Percentiles rank a stretch among this genome's conserved stretches.
Evolutionary conservation across 2,113 vertebrate species (phyloP).

Genomic region (Bubo blakistoni): DNA sequence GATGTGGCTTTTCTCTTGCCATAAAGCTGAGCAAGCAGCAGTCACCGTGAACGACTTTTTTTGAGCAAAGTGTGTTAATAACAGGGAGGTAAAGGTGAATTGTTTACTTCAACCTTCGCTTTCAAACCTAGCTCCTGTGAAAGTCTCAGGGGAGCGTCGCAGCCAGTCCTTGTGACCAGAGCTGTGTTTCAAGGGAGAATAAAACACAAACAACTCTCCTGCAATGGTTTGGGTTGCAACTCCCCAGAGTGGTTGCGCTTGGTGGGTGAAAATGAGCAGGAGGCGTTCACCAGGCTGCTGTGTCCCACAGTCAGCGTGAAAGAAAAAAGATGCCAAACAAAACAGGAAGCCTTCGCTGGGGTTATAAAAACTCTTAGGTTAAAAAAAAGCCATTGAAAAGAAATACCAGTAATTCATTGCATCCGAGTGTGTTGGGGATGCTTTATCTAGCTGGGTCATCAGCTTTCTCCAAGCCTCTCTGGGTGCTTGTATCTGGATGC

Average conservation of each 20-base stretch:
- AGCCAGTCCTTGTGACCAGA: not conserved
- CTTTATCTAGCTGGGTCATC: not conserved
- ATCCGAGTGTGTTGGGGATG: not conserved
- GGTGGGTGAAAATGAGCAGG: not conserved
- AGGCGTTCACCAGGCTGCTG: not conserved
- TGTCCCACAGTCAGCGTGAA: not conserved
- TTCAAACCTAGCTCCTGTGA: not conserved
- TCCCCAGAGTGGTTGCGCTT: not conserved
- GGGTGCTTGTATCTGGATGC: not conserved
- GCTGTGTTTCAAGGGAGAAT: not conserved
- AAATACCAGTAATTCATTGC: not conserved
- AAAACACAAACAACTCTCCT: not conserved
- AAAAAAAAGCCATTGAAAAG: not conserved
- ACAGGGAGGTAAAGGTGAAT: not conserved
- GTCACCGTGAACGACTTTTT: not conserved
- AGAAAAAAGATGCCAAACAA: not conserved
- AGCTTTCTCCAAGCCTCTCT: not conserved
- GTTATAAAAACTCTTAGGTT: not conserved
- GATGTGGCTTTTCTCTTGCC: slow-evolving; percentile 20
- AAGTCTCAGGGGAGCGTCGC: rapidly evolving
- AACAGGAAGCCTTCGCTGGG: not conserved
- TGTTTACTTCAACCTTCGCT: not conserved
- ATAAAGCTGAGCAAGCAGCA: not conserved
- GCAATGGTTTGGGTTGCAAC: not conserved
- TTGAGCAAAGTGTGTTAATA: not conserved